Evolutionary conservation across 92 coral and sea anemone species (phyloP).

Genomic region (Isaurus tuberculatus): DNA sequence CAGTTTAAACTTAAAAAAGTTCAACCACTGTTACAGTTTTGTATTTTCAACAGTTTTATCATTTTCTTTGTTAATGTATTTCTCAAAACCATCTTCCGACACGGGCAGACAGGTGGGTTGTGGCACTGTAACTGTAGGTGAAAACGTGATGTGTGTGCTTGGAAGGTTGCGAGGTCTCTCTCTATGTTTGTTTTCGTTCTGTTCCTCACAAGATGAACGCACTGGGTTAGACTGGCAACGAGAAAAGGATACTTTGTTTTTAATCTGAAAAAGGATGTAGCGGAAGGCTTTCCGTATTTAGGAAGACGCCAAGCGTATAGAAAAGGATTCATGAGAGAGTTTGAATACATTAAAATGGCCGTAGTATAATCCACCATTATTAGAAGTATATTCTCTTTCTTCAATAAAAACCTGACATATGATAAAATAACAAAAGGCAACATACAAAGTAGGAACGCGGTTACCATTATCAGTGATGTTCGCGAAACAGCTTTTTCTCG

Average conservation of each 20-base stretch:
- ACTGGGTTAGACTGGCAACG: too few species aligned
- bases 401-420: not conserved
- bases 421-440: not conserved
- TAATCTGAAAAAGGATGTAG: not conserved
- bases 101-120: not conserved
- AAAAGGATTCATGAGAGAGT: constrained; percentile 8
- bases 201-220: not conserved
- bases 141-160: not conserved
- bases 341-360: not conserved
- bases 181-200: not conserved
- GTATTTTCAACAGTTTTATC: not conserved
- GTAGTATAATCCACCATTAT: not conserved
- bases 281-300: constrained; percentile 6
- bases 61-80: too few species aligned
- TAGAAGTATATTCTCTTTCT: not conserved
- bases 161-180: constrained; percentile 17
- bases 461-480: not conserved
- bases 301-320: constrained; percentile 16
- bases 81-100: not conserved
- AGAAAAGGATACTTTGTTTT: not conserved
- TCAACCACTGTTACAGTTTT: too few species aligned
- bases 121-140: not conserved
- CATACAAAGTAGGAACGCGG: not conserved
- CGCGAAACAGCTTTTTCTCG: constrained; percentile 12
- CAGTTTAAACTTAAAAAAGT: too few species aligned